A percentile compares a stretch with the other conserved stretches of the same genome.
These are phyloP conservation scores for Muschampia plurimacula DNA, from an alignment of 2,888 invertebrate species.

Conservation along the genomic window DNA sequence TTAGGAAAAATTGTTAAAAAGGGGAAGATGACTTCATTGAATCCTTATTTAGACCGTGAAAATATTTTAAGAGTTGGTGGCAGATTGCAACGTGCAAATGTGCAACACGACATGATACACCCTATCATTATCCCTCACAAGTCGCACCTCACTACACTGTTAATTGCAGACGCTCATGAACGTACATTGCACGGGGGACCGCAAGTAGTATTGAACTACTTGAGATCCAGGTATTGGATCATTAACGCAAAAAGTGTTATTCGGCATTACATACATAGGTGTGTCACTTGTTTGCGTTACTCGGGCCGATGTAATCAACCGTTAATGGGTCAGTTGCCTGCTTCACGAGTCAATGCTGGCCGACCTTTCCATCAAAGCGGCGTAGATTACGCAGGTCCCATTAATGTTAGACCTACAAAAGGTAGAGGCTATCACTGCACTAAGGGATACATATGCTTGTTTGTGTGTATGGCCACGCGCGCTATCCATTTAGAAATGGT, in stretches of 20 bases:
- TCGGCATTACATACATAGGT: slow-evolving; percentile 23
- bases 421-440: slow-evolving; percentile 39
- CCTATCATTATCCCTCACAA: slow-evolving; percentile 47
- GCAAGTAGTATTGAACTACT: slow-evolving; percentile 42
- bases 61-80: slow-evolving; percentile 49
- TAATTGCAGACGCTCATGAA: slow-evolving; percentile 48
- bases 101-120: slow-evolving; percentile 41
- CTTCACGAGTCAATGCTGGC: neutral
- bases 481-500: slow-evolving; percentile 43
- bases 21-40: slow-evolving; percentile 41
- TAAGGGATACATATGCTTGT: slow-evolving; percentile 19
- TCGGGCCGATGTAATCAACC: slow-evolving; percentile 6
- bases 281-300: neutral
- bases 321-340: slow-evolving; percentile 12
- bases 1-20: slow-evolving; percentile 23
- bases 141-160: slow-evolving; percentile 42
- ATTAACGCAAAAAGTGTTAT: slow-evolving; percentile 33
- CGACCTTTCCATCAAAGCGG: neutral
- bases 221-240: slow-evolving; percentile 40
- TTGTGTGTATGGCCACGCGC: slow-evolving; percentile 38
- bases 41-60: slow-evolving; percentile 44
- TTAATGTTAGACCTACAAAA: slow-evolving; percentile 32
- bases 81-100: slow-evolving; percentile 42
- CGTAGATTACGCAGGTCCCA: slow-evolving; percentile 2
- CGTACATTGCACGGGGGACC: slow-evolving; percentile 48